Percentiles rank a stretch among this genome's conserved stretches.
These are phyloP conservation scores for Solenodon paradoxus DNA, from an alignment of 2,113 vertebrate genomes.

Conservation along the genomic window DNA sequence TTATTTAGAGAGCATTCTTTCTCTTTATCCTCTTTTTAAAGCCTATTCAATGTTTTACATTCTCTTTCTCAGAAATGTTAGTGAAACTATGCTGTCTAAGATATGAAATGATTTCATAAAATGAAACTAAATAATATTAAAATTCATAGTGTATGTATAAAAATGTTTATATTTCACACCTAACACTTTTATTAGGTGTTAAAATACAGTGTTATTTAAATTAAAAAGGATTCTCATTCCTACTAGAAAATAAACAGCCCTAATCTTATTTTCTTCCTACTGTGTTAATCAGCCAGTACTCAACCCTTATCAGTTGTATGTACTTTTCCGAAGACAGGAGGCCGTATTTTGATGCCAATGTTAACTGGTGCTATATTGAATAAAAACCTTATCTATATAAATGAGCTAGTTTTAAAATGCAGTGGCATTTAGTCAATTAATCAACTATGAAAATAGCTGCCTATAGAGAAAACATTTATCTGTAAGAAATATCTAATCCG, in stretches of 20 bases:
- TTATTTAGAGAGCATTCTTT: background rate
- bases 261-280: background rate
- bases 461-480: slow-evolving; percentile 37
- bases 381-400: slow-evolving; percentile 52
- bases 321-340: background rate
- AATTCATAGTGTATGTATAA: slow-evolving; percentile 41
- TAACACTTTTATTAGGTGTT: slow-evolving; percentile 51
- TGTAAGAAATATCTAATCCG: slow-evolving; percentile 34
- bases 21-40: background rate
- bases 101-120: slow-evolving; percentile 42
- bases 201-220: slow-evolving; percentile 42
- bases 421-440: slow-evolving; percentile 49
- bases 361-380: slow-evolving; percentile 40
- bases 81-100: slow-evolving; percentile 2
- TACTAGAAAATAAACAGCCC: background rate
- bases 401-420: slow-evolving; percentile 44
- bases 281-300: background rate
- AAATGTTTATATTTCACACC: slow-evolving; percentile 55
- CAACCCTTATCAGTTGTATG: background rate
- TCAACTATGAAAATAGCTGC: slow-evolving; percentile 33
- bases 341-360: slow-evolving; percentile 38
- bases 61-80: slow-evolving; percentile 24
- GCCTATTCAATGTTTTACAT: background rate
- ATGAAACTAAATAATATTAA: slow-evolving; percentile 49
- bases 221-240: slow-evolving; percentile 49